Percentiles rank a stretch among this genome's conserved stretches.
Conservation (phyloP, 1,140 invertebrate species). For the Chionoecetes opilio region DNA sequence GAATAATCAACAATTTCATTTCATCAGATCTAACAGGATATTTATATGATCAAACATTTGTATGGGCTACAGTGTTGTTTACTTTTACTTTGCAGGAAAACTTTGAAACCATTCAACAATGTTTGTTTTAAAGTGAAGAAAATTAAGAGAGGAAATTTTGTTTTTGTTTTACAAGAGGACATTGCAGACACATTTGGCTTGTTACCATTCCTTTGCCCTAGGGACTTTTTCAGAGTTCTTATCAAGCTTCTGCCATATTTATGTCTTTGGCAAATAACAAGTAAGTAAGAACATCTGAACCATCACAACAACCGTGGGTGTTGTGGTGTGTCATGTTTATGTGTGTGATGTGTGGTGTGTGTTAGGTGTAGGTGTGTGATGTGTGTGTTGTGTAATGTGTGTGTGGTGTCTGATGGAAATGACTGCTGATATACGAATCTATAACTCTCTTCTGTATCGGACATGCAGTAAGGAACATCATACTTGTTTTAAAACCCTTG, state of each 20-base stretch:
- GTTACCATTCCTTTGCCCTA: background rate
- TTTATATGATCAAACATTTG: background rate
- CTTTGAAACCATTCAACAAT: background rate
- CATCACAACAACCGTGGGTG: too few species aligned
- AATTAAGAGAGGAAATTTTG: background rate
- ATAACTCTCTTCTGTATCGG: too few species aligned
- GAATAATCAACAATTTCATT: too few species aligned
- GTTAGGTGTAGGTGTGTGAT: too few species aligned
- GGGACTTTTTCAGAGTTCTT: constrained; percentile 16
- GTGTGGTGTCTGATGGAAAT: too few species aligned
- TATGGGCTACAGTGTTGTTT: background rate
- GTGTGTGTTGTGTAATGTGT: too few species aligned
- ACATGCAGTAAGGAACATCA: too few species aligned
- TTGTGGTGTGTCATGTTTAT: too few species aligned
- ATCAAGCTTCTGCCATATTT: background rate
- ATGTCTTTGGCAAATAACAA: background rate
- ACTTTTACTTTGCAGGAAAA: background rate
- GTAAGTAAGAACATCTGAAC: too few species aligned
- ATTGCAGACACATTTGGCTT: background rate
- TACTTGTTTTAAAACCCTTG: too few species aligned
- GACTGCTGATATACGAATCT: too few species aligned
- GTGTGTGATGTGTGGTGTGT: too few species aligned
- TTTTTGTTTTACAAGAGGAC: background rate
- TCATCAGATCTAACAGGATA: background rate
- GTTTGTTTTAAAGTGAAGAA: background rate